These are phyloP conservation scores for Saguinus midas DNA, from an alignment of 2,113 vertebrate genomes.

Conservation along the genomic window DNA sequence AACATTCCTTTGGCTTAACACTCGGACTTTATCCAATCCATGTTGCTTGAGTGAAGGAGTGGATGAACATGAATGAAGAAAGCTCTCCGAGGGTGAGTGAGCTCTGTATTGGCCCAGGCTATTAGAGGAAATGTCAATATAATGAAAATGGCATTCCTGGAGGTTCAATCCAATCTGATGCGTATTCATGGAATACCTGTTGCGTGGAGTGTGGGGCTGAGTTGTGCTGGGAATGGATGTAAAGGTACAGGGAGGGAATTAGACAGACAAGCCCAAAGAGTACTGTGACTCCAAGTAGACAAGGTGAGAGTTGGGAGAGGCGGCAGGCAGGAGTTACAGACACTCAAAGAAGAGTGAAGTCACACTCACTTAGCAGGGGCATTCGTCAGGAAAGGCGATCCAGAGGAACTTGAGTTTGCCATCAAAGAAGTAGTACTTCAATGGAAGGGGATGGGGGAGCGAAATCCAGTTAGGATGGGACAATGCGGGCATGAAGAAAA, in stretches of 20 bases:
- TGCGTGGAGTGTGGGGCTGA: neutral
- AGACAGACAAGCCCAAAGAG: neutral
- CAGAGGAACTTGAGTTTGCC: neutral
- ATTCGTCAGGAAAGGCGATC: neutral
- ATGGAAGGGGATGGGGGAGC: too few relatives aligned
- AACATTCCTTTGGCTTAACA: neutral
- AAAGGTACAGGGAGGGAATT: neutral
- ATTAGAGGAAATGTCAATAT: neutral
- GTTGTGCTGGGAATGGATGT: neutral
- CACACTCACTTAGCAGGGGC: neutral
- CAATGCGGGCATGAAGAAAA: accelerated
- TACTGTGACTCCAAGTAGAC: neutral
- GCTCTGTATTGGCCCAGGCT: neutral
- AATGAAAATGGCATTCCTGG: neutral
- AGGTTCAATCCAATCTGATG: neutral
- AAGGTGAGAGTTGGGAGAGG: neutral
- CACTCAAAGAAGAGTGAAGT: neutral
- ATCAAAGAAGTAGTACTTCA: neutral
- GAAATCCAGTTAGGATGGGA: neutral
- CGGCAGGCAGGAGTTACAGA: neutral
- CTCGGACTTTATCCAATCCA: neutral
- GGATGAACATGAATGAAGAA: neutral
- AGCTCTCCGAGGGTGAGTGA: neutral
- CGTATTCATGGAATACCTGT: neutral
- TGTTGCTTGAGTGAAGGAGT: neutral